These are phyloP conservation scores for Telmatherina bonti DNA, from an alignment of 2,797 vertebrate species.

Conservation along the genomic window DNA sequence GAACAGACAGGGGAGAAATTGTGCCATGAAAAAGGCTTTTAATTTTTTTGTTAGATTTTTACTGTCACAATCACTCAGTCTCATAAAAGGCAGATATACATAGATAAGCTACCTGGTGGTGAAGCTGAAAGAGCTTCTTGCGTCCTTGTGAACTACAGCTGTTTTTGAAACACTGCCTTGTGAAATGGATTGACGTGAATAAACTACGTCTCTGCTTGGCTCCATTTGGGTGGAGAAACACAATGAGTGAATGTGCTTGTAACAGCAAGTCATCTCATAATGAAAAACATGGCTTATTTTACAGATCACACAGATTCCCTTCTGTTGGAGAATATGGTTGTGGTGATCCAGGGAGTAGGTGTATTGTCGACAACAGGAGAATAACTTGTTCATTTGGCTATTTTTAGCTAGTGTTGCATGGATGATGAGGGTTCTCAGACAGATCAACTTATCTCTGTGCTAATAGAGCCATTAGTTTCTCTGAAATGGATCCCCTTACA, in stretches of 20 bases:
- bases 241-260: conserved; percentile 72
- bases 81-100: neutral
- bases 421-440: conserved; percentile 48
- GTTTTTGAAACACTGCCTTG: conserved; percentile 66
- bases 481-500: conserved; percentile 50
- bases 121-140: conserved; percentile 18
- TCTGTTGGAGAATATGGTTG: conserved; percentile 15
- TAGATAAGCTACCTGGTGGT: conserved; percentile 33
- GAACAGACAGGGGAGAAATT: conserved; percentile 8
- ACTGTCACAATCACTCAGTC: conserved; percentile 17
- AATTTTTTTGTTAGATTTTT: conserved; percentile 36
- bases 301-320: conserved; percentile 67
- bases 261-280: conserved; percentile 61
- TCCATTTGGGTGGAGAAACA: conserved; percentile 71
- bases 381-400: conserved; percentile 52
- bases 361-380: conserved; percentile 30
- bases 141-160: conserved; percentile 48
- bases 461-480: conserved; percentile 60
- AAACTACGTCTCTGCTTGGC: conserved; percentile 60
- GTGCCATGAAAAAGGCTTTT: conserved; percentile 39
- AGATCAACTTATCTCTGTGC: conserved; percentile 59
- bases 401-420: conserved; percentile 63
- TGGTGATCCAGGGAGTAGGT: conserved; percentile 38
- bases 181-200: conserved; percentile 48
- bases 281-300: conserved; percentile 73